Percentiles rank a stretch among this genome's conserved stretches.
These are phyloP conservation scores for Lochmaea capreae DNA, from an alignment of 2,888 invertebrate species.

Conservation along the genomic window DNA sequence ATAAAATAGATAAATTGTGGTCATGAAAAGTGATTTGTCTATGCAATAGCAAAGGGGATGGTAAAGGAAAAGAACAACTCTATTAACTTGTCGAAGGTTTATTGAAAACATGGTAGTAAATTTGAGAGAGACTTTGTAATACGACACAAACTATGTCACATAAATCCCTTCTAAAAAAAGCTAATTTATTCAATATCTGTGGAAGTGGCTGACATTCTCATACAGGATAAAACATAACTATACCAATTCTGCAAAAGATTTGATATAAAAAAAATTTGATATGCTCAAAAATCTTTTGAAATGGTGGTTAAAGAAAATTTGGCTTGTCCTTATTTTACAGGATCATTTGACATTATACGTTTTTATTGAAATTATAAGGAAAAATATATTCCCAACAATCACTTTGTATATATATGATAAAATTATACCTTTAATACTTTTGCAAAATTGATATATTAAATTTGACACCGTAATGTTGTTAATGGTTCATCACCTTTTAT, in stretches of 20 bases:
- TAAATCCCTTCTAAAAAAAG: constrained; percentile 49
- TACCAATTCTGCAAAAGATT: constrained; percentile 1
- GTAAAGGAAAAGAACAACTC: constrained; percentile 26
- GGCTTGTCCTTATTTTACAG: no score
- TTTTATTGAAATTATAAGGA: no score
- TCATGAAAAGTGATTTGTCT: no score
- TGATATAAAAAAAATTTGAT: neutral
- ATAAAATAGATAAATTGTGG: no score
- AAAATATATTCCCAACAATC: no score
- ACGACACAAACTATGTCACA: constrained; percentile 43
- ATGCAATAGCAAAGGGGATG: neutral
- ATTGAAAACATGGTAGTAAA: constrained; percentile 57
- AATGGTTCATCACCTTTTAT: neutral
- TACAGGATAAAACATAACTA: neutral
- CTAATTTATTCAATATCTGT: constrained; percentile 48
- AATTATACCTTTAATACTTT: neutral
- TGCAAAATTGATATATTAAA: constrained; percentile 4
- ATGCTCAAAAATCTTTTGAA: neutral
- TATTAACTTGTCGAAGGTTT: constrained; percentile 53
- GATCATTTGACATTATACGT: no score
- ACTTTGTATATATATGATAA: no score
- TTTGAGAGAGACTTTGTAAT: constrained; percentile 50
- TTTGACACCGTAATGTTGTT: neutral
- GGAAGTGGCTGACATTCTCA: constrained; percentile 35
- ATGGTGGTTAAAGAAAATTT: no score